Base-by-base conservation (phyloP, 2,888 invertebrate species). In the Noctuana brunneofusca region DNA sequence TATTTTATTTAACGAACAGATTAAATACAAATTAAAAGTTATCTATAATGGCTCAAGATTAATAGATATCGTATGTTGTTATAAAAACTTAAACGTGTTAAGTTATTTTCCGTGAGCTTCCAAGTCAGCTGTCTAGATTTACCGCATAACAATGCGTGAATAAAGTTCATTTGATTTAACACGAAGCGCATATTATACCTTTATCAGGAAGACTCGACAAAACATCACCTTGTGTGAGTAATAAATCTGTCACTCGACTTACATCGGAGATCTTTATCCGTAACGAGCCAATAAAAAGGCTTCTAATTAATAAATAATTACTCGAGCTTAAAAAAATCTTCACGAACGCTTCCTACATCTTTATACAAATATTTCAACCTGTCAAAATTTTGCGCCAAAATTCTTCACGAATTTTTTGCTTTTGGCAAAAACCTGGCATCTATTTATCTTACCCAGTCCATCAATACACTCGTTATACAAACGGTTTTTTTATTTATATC, bases 261-360 rank as follows among this genome's bases (percentile, higher is more conserved):
- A 78, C 83, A 83, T 83, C 83, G 79, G 80, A 81, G 79, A 84
- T 83, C 78, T 79, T 73, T 79, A 76, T 78, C 81, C 80, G 81
- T 81, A 84, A 83, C 79, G 75, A 83, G 76, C 83, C 81, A 84
- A 86, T 86, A 85, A 84, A 80, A 78, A 81, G 75, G 75, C 82
- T 79, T 85, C 84, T 87, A 87, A 87, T 86, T 87, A 84, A 86
- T 86, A 82, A n/a, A 86, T 86, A 38, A 86, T 86, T 85, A 79
- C 86, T 83, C 79, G 84, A 83, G 82, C 75, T 71, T 72, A 71
- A 83, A 81, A 81, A 86, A 85, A 67, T 68, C 70, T 68, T 77
- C 75, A 49, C 27, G 3, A 32, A 69, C 63, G 73, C 80, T 87
- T 87, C 87, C 84, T 84, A 84, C 83, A 84, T 75, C 72, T 72